A percentile compares a stretch with the other conserved stretches of the same genome.
These are phyloP conservation scores for Caenorhabditis virilis DNA, from an alignment of 2,888 invertebrate species.

Conservation along the genomic window DNA sequence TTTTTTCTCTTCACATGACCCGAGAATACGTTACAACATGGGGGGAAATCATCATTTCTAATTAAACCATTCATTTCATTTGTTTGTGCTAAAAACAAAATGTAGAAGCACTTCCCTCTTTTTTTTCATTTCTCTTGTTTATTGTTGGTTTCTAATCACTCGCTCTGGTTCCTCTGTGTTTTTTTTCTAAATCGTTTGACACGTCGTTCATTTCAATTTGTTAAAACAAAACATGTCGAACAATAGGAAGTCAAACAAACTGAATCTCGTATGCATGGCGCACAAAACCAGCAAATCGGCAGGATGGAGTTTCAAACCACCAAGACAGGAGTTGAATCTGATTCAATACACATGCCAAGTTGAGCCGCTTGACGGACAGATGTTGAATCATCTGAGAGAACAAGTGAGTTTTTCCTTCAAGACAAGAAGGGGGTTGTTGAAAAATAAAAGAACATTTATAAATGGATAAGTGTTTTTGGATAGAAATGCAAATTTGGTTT, in stretches of 20 bases:
- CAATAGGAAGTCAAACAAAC: neutral
- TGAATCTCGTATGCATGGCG: conserved; percentile 38
- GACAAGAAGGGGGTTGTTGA: no score
- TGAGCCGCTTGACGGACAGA: conserved; percentile 36
- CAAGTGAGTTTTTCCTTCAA: conserved; percentile 26
- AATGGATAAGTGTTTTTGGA: neutral
- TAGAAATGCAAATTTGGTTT: neutral
- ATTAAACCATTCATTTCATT: no score
- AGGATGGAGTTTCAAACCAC: conserved; percentile 51
- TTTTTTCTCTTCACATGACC: no score
- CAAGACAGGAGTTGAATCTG: conserved; percentile 37
- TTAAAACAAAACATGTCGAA: no score
- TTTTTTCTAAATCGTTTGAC: neutral
- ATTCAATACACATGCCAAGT: conserved; percentile 39
- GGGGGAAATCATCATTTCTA: no score
- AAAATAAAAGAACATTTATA: neutral
- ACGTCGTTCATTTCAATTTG: no score
- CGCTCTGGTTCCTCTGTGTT: neutral
- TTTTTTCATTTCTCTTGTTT: no score
- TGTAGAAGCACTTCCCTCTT: no score
- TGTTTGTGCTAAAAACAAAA: no score
- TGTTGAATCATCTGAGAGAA: conserved; percentile 41
- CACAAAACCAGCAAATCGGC: conserved; percentile 49
- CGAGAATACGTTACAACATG: no score
- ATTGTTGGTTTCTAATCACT: no score